Evolutionary conservation across 2,888 invertebrate genomes (phyloP), one percentile per base, ranked within the genome.

Genomic region (Cosmopolites sordidus): DNA sequence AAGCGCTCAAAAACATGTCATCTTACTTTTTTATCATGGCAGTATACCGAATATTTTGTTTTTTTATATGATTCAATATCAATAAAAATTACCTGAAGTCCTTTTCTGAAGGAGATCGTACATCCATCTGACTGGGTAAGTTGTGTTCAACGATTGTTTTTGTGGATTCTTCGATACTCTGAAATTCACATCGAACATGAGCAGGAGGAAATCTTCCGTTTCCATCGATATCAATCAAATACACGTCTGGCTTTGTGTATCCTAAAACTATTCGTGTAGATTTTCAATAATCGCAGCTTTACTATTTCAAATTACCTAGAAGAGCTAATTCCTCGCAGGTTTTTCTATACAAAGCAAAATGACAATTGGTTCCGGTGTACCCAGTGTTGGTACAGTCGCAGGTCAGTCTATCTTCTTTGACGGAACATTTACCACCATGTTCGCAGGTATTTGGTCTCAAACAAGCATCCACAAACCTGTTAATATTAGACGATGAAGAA

Each of bases 311-410:
- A 4, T 62, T 62, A 72, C 73, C 94, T 12, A 93, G 76, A 5
- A 94, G 77, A 0, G 92, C 93, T 51, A 95, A 71, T 67, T 94
- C 94, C 73, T 95, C 94, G 70, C 95, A 96, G 0, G 94, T 93
- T 68, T 92, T 88, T 59, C 92, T 83, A 68, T 90, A 92, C 53
- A 89, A 84, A 1, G 95, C 93, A 64, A 96, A 96, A 70, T 95
- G 95, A 65, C 96, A 96, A 68, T 93, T 93, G 68, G 90, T 89
- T 8, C 96, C 96, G 41, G 89, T 89, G 68, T 95, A 96, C 0
- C 92, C 92, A 2, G 92, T 93, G 59, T 85, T 87, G 39, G 86
- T 84, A 72, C 95, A 96, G 67, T 95, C 91, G 69, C 96, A 96
- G 22, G 86, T 87, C 39, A 94, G 84, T 48, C 86, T 79, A 65